Evolutionary conservation across 2,888 invertebrate species (phyloP), one percentile per base, ranked within the genome.

Genomic region (Ennomos erosarius): DNA sequence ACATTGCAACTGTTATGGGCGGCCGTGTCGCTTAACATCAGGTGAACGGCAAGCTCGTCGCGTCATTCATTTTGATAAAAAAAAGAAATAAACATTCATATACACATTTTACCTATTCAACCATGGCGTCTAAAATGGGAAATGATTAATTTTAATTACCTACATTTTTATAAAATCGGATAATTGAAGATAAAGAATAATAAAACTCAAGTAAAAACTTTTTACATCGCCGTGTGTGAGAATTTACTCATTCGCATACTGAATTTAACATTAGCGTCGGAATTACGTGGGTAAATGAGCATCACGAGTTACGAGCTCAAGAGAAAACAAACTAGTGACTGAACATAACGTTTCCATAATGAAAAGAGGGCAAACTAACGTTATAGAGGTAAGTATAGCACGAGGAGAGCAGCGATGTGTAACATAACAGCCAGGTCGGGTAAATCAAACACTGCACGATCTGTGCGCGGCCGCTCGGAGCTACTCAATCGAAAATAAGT

Each of bases 391-490:
- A 64, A 70, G 65, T 65, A 69, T 66, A 71, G 76, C 67, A 70
- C 49, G 56, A 57, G 60, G 56, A 58, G 68, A 44, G 67, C 73
- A 72, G 67, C 75, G 78, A 78, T 76, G 80, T 68, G 81, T 73
- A 84, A 82, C 71, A 71, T 55, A 67, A 70, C 74, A 76, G 78
- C 76, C 82, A 83, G 85, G 81, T 77, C 82, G 81, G 69, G 75
- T 71, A 82, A 85, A 88, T 88, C 88, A 88, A 88, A 88, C 82
- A 71, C 59, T 77, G 76, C 71, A 74, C 85, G 85, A 85, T 82
- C 76, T 76, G 79, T 78, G 74, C 75, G 76, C 74, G 62, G 51
- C 67, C 62, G 64, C 67, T 64, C 65, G 45, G 65, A 68, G 53
- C 73, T 64, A 74, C 70, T 78, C 74, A 78, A 75, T 73, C 69